Evolutionary conservation across 2,888 invertebrate species (phyloP), one percentile per base, ranked within the genome.

Genomic region (Copidosoma aretas): DNA sequence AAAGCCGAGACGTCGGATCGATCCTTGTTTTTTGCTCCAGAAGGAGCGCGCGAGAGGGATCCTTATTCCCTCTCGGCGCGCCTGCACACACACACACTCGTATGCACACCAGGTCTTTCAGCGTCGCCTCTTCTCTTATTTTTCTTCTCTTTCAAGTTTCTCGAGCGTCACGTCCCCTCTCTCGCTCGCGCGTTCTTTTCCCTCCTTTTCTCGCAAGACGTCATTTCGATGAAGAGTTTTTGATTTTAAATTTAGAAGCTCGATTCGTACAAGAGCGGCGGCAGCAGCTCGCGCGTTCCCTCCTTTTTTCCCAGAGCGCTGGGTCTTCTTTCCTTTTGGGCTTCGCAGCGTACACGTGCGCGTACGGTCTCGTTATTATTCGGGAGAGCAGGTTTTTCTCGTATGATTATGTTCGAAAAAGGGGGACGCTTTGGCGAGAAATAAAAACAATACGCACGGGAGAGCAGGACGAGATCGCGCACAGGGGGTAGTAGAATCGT

Each of bases 211-310:
- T 59, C 53, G 53, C 53, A 22, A 43, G 60, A 54, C 53, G 60
- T 54, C 53, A 65, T 65, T 65, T 60, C 59, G 53, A 1, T 54
- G 21, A 60, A 54, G 59, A 59, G 53, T 43, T 65, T 64, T 60
- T 5, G 53, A 46, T 32, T 65, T 54, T 58, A 58, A 60, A 53
- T 60, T 65, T 60, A 60, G 58, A 52, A 32, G 43, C 17, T 10
- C 46, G 1, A 49, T 22, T 5, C 39, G 19, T 39, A 51, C 21
- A 32, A 39, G 4, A 22, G 17, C 24, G 21, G 54, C 57, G 57
- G 19, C 17, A 10, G 22, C 12, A 17, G 19, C 25, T 0, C 54
- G 17, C 24, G 17, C 49, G 10, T 17, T 4, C 53, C 22, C 22
- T 43, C 41, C 43, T 54, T 8, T 32, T 32, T 32, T 8, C 8